Evolutionary conservation across 1,140 invertebrate genomes (phyloP).

Genomic region (Colletes gigas): DNA sequence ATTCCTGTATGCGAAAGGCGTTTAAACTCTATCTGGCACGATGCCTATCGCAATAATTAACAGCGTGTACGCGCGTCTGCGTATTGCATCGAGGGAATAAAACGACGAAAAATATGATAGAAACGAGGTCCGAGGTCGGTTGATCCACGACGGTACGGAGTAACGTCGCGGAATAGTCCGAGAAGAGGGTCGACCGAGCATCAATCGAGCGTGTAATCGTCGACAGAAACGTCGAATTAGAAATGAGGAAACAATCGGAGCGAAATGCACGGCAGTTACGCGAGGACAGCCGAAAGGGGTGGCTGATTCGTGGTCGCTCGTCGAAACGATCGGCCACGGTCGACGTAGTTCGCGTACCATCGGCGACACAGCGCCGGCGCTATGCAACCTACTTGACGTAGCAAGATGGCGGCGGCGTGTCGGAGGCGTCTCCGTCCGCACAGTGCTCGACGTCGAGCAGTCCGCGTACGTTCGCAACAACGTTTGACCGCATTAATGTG

Average conservation of each 20-base stretch:
- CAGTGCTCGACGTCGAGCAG: conserved; percentile 78
- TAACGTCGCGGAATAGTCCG: neutral
- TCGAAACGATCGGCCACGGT: conserved; percentile 42
- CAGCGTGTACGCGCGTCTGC: conserved; percentile 1
- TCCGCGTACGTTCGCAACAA: conserved; percentile 75
- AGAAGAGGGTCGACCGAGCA: neutral
- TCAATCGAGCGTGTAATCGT: conserved; percentile 26
- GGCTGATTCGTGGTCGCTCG: conserved; percentile 40
- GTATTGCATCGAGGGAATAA: neutral
- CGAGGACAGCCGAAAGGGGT: conserved; percentile 29
- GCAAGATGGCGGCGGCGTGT: conserved; percentile 78
- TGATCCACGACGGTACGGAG: neutral
- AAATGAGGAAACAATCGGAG: conserved; percentile 49
- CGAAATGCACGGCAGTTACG: conserved; percentile 43
- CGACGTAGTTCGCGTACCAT: conserved; percentile 53
- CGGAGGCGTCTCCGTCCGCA: conserved; percentile 78
- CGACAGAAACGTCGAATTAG: conserved; percentile 38
- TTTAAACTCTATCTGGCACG: conserved; percentile 21
- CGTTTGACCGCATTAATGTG: conserved; percentile 60
- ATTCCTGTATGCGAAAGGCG: conserved; percentile 25
- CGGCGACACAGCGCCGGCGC: conserved; percentile 58
- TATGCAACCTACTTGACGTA: conserved; percentile 67
- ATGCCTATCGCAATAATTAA: conserved; percentile 40
- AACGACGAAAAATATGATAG: neutral
- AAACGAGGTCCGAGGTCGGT: neutral